Conservation (phyloP, 2,888 invertebrate species). For the Eilema caniola region DNA sequence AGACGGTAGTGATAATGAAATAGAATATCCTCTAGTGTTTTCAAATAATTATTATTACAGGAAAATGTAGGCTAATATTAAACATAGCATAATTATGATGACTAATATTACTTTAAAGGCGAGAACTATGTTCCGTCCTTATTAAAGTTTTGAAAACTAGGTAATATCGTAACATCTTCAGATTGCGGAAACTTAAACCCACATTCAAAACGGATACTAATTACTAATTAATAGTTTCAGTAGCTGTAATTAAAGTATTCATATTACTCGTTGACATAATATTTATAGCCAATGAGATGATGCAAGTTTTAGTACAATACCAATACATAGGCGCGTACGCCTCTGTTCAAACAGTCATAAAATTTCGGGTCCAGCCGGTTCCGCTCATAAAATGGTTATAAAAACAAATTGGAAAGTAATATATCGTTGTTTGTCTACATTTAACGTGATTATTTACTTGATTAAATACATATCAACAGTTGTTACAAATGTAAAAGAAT, state of each 20-base stretch:
- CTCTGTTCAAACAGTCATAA: slow-evolving; percentile 56
- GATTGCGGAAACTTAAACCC: not conserved
- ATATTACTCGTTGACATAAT: slow-evolving; percentile 28
- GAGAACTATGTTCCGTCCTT: not conserved
- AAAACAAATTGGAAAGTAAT: slow-evolving; percentile 61
- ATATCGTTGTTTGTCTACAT: slow-evolving; percentile 21
- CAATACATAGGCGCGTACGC: slow-evolving; percentile 15
- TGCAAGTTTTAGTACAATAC: slow-evolving; percentile 53
- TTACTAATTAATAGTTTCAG: slow-evolving; percentile 20
- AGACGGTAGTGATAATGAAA: too few relatives aligned
- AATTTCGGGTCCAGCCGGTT: slow-evolving; percentile 58
- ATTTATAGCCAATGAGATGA: slow-evolving; percentile 34
- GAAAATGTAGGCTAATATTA: not conserved
- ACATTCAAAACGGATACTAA: not conserved
- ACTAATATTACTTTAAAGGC: not conserved
- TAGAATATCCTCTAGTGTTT: too few relatives aligned
- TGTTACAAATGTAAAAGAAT: slow-evolving; percentile 7
- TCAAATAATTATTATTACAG: not conserved
- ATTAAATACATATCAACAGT: slow-evolving; percentile 37
- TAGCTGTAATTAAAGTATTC: slow-evolving; percentile 33
- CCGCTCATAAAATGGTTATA: slow-evolving; percentile 63
- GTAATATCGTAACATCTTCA: not conserved
- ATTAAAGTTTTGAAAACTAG: not conserved
- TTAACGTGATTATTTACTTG: slow-evolving; percentile 39
- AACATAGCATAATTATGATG: not conserved